Base-by-base conservation (phyloP, 2,888 invertebrate species). In the Andricus curvator region DNA sequence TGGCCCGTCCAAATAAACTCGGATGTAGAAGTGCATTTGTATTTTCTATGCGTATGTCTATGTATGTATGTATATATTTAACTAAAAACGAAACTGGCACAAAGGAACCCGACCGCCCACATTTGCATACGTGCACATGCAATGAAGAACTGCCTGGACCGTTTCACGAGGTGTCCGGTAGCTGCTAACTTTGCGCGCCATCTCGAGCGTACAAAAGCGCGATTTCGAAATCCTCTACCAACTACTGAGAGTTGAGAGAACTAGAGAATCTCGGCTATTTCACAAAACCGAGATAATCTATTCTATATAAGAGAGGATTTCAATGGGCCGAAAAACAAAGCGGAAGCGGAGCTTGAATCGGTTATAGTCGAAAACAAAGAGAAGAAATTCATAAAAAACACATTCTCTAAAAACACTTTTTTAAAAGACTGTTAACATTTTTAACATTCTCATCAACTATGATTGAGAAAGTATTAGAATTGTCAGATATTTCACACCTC, bases 61-160 rank as follows among this genome's bases (percentile, higher is more conserved):
- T 15, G 5, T 33, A 22, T 20, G n/a, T n/a, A 77, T 37, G 44
- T n/a, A 68, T 78, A 80, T 80, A 80, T 80, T 78, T 77, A 80
- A 56, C 81, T 80, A 78, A 81, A 84, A 84, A 83, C 80, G 78
- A 84, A 82, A 84, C 78, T 76, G 29, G 62, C 80, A 83, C 84
- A 84, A 81, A 84, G 79, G 80, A 64, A 66, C 37, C 67, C 17
- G 44, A 44, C 77, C 5, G 11, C 22, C 41, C 41, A 25, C 68
- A 82, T 82, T 82, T 82, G 81, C 82, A 82, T 82, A 74, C 51
- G 51, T 4, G 74, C 29, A 33, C 29, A 74, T 74, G n/a, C 56
- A 74, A 74, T 74, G 74, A 74, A 51, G 74, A n/a, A 74, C 29
- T 56, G 33, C 51, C n/a, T 74, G 51, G 51, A 74, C 70, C 20